Conservation (phyloP, 2,113 vertebrate species). For the Gasterosteus aculeatus region DNA sequence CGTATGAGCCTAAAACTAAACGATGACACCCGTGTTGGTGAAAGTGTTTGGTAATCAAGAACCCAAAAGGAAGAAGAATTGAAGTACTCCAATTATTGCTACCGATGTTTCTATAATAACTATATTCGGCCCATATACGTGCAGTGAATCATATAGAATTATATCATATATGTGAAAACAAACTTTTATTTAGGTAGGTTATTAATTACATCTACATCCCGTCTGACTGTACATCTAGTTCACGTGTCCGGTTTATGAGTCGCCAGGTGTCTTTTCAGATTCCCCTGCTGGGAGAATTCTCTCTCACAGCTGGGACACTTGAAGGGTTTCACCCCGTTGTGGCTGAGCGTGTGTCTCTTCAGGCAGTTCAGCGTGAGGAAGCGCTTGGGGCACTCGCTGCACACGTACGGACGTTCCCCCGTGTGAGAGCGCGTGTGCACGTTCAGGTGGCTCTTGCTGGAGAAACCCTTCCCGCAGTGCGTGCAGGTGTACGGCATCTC, state of each 20-base stretch:
- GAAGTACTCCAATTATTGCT: not conserved
- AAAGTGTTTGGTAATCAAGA: not conserved
- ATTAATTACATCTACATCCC: not conserved
- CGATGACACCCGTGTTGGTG: not conserved
- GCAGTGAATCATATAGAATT: no score
- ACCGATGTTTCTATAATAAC: not conserved
- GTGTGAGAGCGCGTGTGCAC: slow-evolving; percentile 71
- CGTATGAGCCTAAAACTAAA: not conserved
- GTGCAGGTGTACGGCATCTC: slow-evolving; percentile 70
- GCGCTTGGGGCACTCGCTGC: slow-evolving; percentile 61
- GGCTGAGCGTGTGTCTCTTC: slow-evolving; percentile 69
- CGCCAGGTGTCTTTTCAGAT: slow-evolving; percentile 67
- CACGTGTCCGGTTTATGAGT: slow-evolving; percentile 54
- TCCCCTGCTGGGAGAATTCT: slow-evolving; percentile 73
- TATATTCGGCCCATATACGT: not conserved
- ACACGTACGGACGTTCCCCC: slow-evolving; percentile 66
- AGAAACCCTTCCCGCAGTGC: slow-evolving; percentile 70
- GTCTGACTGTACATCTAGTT: not conserved
- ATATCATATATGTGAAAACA: not conserved
- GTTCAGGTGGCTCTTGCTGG: slow-evolving; percentile 61
- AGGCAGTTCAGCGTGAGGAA: slow-evolving; percentile 70
- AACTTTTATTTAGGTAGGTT: not conserved
- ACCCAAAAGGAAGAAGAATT: not conserved
- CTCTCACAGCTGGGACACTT: slow-evolving; percentile 63
- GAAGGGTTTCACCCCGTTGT: slow-evolving; percentile 67